Base-by-base conservation (phyloP, 2,797 vertebrate species). In the Acrossocheilus wenchowensis region DNA sequence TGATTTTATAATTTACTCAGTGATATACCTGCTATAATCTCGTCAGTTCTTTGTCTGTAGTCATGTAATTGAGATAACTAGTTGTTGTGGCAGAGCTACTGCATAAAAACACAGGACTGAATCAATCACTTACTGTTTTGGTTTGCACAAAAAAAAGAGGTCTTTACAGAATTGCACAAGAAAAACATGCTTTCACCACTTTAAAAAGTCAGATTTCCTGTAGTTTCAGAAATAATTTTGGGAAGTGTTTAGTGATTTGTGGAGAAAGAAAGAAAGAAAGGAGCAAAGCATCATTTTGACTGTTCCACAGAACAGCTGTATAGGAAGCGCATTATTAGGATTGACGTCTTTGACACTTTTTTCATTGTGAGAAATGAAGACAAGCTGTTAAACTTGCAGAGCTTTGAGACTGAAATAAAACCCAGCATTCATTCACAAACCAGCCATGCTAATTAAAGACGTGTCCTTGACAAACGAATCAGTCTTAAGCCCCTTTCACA, bases 401-500 rank as follows among this genome's bases (percentile, higher is more conserved):
- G 10, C 34, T n/a, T 43, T 60, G 75, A 60, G 2, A 45, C 21
- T 39, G 4, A 19, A 21, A 41, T 5, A 60, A 39, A 79, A 45
- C 11, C 15, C 15, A 64, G 10, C 78, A 64, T 45, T 45, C 21
- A 45, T 64, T 62, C 15, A 64, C 39, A 10, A 62, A 19, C 78
- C 39, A 45, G 8, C 39, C 57, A 12, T 0, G 8, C n/a, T 30
- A 45, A n/a, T 45, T 17, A 57, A 79, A 79, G 14, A 10, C 0
- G 2, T 57, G 52, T 39, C 77, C 30, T 60, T 43, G 57, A 62
- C 36, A 30, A 21, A 34, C 26, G 34, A 36, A 57, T 10, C 34
- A n/a, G 34, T 10, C 74, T 57, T 39, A 57, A 78, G 30, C 50
- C 75, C 50, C 34, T 57, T 39, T 78, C 50, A 78, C 52, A 57